Conservation (phyloP, 2,797 vertebrate genomes). For the Pachyuromys duprasi region DNA sequence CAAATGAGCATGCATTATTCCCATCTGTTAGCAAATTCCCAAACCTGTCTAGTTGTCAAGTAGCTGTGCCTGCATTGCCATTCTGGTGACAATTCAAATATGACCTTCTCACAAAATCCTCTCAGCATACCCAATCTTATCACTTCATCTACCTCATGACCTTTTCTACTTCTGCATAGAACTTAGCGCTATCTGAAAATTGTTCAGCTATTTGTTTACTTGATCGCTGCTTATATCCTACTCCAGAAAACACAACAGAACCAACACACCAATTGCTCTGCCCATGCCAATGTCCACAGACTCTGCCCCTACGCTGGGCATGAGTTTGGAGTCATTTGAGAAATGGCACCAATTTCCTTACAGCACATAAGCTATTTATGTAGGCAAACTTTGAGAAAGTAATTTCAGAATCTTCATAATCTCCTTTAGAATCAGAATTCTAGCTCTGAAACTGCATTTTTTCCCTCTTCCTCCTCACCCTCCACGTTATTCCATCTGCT, state of each 20-base stretch:
- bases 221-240: slow-evolving; percentile 24
- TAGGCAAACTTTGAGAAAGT: not conserved
- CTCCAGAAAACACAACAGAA: not conserved
- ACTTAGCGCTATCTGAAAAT: not conserved
- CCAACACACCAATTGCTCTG: not conserved
- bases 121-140: not conserved
- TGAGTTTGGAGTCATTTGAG: not conserved
- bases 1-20: not conserved
- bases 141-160: not conserved
- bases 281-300: not conserved
- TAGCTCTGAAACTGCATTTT: not conserved
- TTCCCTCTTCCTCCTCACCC: not conserved
- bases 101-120: not conserved
- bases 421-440: slow-evolving; percentile 20
- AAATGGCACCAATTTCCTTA: not conserved
- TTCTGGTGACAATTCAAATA: not conserved
- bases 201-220: not conserved
- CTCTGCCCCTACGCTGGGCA: not conserved
- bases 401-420: slow-evolving; percentile 29
- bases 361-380: not conserved
- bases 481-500: slow-evolving; percentile 37
- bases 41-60: not conserved
- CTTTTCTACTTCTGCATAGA: not conserved
- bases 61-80: not conserved
- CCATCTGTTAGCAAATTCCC: not conserved